Conservation (phyloP, 2,888 invertebrate genomes). For the Temnothorax rugatulus region DNA sequence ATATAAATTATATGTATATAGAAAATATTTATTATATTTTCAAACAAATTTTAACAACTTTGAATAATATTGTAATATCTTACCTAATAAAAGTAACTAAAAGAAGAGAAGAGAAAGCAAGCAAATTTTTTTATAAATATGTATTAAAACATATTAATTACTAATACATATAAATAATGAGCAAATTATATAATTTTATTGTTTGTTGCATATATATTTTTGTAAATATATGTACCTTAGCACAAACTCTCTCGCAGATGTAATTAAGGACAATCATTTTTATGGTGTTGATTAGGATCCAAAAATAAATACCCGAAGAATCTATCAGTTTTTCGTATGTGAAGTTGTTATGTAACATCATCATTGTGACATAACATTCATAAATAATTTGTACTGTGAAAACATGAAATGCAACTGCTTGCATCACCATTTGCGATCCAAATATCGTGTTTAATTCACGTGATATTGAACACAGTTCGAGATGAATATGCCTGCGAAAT, state of each 20-base stretch:
- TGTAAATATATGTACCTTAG: conserved; percentile 15
- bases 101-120: not conserved
- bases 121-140: not conserved
- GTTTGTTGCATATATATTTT: not conserved
- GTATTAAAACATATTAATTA: not conserved
- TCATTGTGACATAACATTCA: not conserved
- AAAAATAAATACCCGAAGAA: not conserved
- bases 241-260: conserved; percentile 15
- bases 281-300: not conserved
- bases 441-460: conserved; percentile 17
- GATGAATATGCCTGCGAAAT: conserved; percentile 41
- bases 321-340: not conserved
- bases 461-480: conserved; percentile 19
- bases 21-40: not conserved
- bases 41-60: not conserved
- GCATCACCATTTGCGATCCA: conserved; percentile 28
- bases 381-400: not conserved
- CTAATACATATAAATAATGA: not conserved
- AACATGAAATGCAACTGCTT: not conserved
- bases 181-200: not conserved
- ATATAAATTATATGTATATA: not conserved
- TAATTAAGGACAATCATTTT: conserved; percentile 29
- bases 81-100: not conserved
- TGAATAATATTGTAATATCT: not conserved
- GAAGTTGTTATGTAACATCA: not conserved